Evolutionary conservation across 2,797 vertebrate genomes (phyloP).

Genomic region (Propithecus deckenii): DNA sequence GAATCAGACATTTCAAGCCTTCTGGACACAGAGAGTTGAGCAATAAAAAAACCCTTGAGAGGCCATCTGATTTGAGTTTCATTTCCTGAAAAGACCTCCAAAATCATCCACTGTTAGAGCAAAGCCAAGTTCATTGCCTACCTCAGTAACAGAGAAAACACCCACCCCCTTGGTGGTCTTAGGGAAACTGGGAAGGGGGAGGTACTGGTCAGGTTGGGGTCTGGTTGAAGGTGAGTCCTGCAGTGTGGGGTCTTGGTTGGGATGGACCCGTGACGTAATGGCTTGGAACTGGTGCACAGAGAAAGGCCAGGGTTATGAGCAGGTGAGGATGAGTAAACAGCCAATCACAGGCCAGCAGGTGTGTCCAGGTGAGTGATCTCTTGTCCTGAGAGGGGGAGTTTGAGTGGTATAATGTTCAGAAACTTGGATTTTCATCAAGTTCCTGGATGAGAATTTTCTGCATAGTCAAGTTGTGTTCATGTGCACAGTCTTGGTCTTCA

Average conservation of each 20-base stretch:
- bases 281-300: background rate
- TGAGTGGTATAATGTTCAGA: background rate
- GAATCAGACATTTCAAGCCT: background rate
- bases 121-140: background rate
- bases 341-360: background rate
- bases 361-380: no score
- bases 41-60: background rate
- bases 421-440: background rate
- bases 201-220: background rate
- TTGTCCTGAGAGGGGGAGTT: background rate
- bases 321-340: background rate
- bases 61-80: background rate
- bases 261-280: fast-evolving
- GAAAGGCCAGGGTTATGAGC: background rate
- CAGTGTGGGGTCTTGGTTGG: background rate
- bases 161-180: background rate
- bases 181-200: background rate
- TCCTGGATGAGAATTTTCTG: background rate
- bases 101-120: background rate
- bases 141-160: background rate
- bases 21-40: background rate
- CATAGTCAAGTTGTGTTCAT: background rate
- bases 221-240: background rate
- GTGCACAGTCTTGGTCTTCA: background rate
- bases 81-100: background rate